A percentile compares a stretch with the other conserved stretches of the same genome.
phyloP scores from a whole-genome alignment of 2,797 vertebrate genomes.

The Schizopygopsis pylzovi region DNA sequence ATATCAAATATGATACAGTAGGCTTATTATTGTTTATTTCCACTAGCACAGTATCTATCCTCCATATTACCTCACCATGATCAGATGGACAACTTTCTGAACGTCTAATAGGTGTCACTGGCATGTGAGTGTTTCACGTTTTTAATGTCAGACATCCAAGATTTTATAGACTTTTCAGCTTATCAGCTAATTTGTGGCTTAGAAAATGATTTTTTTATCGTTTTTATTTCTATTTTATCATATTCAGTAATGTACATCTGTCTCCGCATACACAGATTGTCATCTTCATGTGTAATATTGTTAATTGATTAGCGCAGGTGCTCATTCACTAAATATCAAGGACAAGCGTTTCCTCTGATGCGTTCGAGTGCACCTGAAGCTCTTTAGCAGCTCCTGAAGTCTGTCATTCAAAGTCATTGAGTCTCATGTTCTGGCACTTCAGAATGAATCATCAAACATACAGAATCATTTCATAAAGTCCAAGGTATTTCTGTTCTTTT shows the following conservation, averaged over 20 bases:
- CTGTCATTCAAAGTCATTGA: not conserved
- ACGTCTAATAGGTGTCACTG: not conserved
- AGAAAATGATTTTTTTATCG: too few species aligned
- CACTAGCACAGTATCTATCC: not conserved
- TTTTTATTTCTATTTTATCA: not conserved
- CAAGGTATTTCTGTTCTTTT: not conserved
- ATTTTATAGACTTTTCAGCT: not conserved
- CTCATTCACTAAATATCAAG: slow-evolving; percentile 4
- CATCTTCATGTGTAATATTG: not conserved
- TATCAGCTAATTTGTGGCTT: not conserved
- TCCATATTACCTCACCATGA: not conserved
- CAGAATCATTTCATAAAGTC: not conserved
- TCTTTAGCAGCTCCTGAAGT: not conserved
- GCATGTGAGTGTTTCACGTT: not conserved
- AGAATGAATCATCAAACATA: not conserved
- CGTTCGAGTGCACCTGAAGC: not conserved
- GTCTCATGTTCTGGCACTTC: not conserved
- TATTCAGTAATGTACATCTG: not conserved
- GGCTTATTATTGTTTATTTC: not conserved
- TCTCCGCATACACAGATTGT: not conserved
- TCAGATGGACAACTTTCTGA: not conserved
- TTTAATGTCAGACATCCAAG: not conserved
- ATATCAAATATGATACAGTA: not conserved
- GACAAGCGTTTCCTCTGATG: not conserved
- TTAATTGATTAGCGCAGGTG: not conserved